Base-by-base conservation (phyloP, 2,113 vertebrate genomes). In the Catharus minimus region DNA sequence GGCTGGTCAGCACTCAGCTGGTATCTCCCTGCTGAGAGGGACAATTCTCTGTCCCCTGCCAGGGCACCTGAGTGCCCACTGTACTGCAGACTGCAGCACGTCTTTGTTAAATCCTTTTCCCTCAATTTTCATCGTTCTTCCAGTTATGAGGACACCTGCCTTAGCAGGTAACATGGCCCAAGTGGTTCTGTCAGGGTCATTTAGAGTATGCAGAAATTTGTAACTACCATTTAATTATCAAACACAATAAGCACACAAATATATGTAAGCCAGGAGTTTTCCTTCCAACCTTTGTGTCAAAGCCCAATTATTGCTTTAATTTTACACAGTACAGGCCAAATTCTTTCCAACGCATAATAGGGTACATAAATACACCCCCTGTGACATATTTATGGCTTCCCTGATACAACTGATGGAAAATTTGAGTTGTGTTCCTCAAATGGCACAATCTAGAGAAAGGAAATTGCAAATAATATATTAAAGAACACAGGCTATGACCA, bases 381-480 rank as follows among this genome's bases (percentile, higher is more conserved):
- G 15, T 85, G 93, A 90, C 77, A 88, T 86, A 93, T 93, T 96
- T 88, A 95, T 78, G n/a, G 76, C 69, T 94, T 91, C 80, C 74
- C 77, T 82, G 57, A 93, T 88, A 73, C 69, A 88, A 90, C 53
- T 94, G 90, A 93, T 78, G 93, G 88, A 95, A 94, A 94, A 95
- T 65, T 38, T 92, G 80, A 93, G 86, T 83, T 39, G 30, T 62
- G 86, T 39, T 94, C 73, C 77, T 86, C 79, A 88, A 95, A 86
- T 22, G 39, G 90, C 86, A 94, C 69, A 81, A 88, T 69, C 90
- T 43, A 78, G 50, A 47, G 73, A 89, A 88, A 93, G 93, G 93
- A 95, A 96, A 96, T 95, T 94, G 90, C 77, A 90, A 94, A 95
- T 90, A 95, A 93, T 94, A 90, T 68, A 88, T 94, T 94, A 90